phyloP scores from a whole-genome alignment of 1,140 invertebrate species.

The Tetragonula clypearis region DNA sequence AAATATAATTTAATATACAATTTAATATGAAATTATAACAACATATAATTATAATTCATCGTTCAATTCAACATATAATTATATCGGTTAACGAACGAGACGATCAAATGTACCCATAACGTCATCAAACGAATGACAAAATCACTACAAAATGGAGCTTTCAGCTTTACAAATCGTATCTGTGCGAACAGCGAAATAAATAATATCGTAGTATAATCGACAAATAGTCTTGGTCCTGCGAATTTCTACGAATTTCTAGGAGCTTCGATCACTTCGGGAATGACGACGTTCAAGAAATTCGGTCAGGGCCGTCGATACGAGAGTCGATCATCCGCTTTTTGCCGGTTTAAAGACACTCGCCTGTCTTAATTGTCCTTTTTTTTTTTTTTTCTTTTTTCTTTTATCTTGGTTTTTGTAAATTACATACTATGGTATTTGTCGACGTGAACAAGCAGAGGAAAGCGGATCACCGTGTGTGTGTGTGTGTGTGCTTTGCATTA shows the following conservation, averaged over 20 bases:
- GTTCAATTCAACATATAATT: background rate
- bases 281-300: conserved; percentile 52
- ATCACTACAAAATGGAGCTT: background rate
- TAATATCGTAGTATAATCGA: background rate
- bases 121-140: background rate
- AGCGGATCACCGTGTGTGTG: conserved; percentile 22
- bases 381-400: background rate
- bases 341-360: conserved; percentile 22
- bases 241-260: background rate
- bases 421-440: conserved; percentile 44
- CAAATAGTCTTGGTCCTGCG: too few relatives aligned
- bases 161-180: background rate
- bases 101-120: background rate
- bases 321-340: conserved; percentile 48
- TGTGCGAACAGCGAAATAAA: background rate
- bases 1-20: too few relatives aligned
- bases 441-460: conserved; percentile 28
- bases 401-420: conserved; percentile 42
- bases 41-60: background rate
- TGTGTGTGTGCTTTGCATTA: conserved; percentile 36
- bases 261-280: background rate
- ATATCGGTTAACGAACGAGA: background rate
- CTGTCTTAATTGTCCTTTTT: conserved; percentile 56
- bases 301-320: conserved; percentile 57
- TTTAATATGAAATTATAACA: too few relatives aligned